Percentiles rank a stretch among this genome's conserved stretches.
These are phyloP conservation scores for Pachyuromys duprasi DNA, from an alignment of 2,797 vertebrate species.

Conservation along the genomic window DNA sequence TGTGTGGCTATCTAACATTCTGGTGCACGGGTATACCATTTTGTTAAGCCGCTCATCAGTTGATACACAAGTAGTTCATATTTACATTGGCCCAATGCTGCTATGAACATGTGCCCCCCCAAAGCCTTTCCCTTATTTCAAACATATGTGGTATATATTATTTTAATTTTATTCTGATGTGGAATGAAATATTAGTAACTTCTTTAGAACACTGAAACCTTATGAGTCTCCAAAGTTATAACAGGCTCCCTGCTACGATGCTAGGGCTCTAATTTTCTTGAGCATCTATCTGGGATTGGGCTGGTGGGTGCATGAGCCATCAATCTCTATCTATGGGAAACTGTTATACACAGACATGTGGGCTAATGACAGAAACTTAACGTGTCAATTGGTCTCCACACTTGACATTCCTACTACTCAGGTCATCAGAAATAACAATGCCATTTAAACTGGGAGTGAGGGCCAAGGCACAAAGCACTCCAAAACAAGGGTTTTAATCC, in stretches of 20 bases:
- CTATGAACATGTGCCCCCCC: neutral
- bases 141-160: constrained; percentile 17
- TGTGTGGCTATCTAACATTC: neutral
- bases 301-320: neutral
- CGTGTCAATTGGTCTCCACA: neutral
- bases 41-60: neutral
- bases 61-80: neutral
- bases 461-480: constrained; percentile 75
- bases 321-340: neutral
- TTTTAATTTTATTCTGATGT: constrained; percentile 31
- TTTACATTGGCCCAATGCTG: neutral
- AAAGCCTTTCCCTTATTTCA: neutral
- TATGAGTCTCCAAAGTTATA: neutral
- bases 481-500: constrained; percentile 83
- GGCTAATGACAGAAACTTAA: constrained; percentile 47
- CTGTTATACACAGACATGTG: neutral
- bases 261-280: constrained; percentile 21
- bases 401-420: neutral
- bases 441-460: constrained; percentile 72
- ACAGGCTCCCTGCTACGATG: neutral
- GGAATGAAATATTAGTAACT: neutral
- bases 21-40: neutral
- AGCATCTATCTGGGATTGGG: neutral
- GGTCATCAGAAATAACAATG: constrained; percentile 47
- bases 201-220: constrained; percentile 35